Base-by-base conservation (phyloP, 2,888 invertebrate genomes). In the Tachina fera region DNA sequence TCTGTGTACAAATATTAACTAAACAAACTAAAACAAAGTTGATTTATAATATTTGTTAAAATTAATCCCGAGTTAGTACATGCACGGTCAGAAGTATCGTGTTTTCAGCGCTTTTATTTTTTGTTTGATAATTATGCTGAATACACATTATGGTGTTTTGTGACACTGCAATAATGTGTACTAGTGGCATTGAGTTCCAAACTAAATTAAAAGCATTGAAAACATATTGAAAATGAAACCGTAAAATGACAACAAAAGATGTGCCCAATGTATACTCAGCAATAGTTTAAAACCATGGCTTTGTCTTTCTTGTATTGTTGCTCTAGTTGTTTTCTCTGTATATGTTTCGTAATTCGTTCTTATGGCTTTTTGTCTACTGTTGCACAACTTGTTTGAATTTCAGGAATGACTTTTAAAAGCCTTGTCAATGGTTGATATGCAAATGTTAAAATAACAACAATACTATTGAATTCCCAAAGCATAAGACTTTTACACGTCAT, bases 401-500 rank as follows among this genome's bases (percentile, higher is more conserved):
- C 14, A 74, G 31, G 47, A 67, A 67, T 83, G 77, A 72, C 71
- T 83, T 74, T 72, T 39, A 78, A 83, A 83, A 78, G 60, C 51
- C 51, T 78, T 83, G 72, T 77, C 65, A 71, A 83, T 75, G 53
- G 61, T 49, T 70, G 70, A 76, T 56, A 76, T 77, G 72, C 60
- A 83, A 76, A 77, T 77, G 70, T 58, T 45, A 70, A 77, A 83
- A 65, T 47, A 72, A 82, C 76, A 76, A 58, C 63, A 70, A 75
- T 31, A 39, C 58, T 51, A 43, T 51, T 45, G 11, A 43, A 51
- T 60, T 67, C 47, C 53, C 45, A 76, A 61, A 71, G 49, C 60
- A 56, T 76, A 71, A 70, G 77, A 83, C 71, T 49, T 77, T 83
- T 49, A 60, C 19, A 74, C 68, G 41, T 61, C 67, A 77, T 77